Base-by-base conservation (phyloP, 2,888 invertebrate species). In the Acutogordius australiensis region DNA sequence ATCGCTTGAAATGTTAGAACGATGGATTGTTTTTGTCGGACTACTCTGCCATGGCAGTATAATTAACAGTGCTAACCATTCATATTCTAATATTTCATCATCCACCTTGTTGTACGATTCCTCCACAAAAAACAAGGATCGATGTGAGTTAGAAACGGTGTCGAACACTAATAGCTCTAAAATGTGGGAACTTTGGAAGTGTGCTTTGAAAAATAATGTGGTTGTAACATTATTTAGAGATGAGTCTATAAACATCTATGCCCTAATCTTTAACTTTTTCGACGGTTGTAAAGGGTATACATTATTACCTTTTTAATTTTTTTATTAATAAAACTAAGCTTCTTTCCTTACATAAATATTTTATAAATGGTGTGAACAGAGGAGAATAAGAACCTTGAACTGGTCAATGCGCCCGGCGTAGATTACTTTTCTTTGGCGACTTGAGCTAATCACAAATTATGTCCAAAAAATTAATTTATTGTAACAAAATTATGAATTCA, bases 221-320 rank as follows among this genome's bases (percentile, higher is more conserved):
- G 86, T 91, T 1, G 77, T 88, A 58, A 82, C 87, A 2, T 73
- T 99, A 28, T 97, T 90, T 69, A 77, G 97, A 37, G 97, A 99
- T 74, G 97, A 99, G 76, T 87, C 91, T 0, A 78, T 99, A 56
- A 82, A 85, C 68, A 85, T 87, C 64, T 97, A 97, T 73, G 80
- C 83, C 57, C 90, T 87, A 67, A 81, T 94, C 62, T 83, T 84
- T 68, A 76, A 78, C 60, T 90, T 83, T 68, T 90, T 99, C 70
- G 97, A 99, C 70, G 79, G 81, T 26, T 80, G 91, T 60, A 97
- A 94, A 72, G 88, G 90, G 71, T 73, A 63, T 66, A 66, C 23
- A 62, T 64, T 30, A 63, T 45, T 56, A 23, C n/a, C 8, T 30
- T 61, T n/a, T 45, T 62, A n/a, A 30, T 2, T 59, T 59, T 27